Conservation (phyloP, 35 echinoderm and acorn worm species). For the Eucidaris tribuloides region DNA sequence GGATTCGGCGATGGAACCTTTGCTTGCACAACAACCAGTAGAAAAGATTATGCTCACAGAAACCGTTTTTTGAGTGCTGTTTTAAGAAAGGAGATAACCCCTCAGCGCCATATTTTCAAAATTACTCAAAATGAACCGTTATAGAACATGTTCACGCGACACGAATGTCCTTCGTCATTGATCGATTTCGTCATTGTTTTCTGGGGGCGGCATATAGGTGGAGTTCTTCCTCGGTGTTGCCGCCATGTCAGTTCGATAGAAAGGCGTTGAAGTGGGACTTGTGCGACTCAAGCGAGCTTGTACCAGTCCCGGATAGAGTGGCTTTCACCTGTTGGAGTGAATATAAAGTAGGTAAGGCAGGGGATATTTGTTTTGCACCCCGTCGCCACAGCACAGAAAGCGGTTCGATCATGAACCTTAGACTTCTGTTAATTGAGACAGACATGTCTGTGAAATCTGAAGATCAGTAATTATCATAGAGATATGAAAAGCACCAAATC, state of each 20-base stretch:
- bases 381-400: too few species aligned
- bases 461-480: too few species aligned
- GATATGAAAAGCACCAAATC: too few species aligned
- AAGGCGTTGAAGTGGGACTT: neutral
- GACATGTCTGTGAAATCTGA: too few species aligned
- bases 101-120: too few species aligned
- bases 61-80: too few species aligned
- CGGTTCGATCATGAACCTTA: too few species aligned
- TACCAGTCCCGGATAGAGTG: slow-evolving; percentile 19
- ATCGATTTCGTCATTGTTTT: neutral
- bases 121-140: slow-evolving; percentile 59
- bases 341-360: neutral
- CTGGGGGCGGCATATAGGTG: neutral
- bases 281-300: slow-evolving; percentile 10
- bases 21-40: too few species aligned
- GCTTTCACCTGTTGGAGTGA: slow-evolving; percentile 28
- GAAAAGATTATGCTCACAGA: too few species aligned
- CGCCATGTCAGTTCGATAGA: neutral
- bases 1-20: too few species aligned
- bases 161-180: neutral
- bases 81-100: too few species aligned
- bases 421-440: too few species aligned
- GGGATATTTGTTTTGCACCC: neutral
- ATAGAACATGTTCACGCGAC: slow-evolving; percentile 25
- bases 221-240: neutral